Evolutionary conservation across 2,113 vertebrate genomes (phyloP), one percentile per base, ranked within the genome.

Genomic region (Myotis lucifugus): DNA sequence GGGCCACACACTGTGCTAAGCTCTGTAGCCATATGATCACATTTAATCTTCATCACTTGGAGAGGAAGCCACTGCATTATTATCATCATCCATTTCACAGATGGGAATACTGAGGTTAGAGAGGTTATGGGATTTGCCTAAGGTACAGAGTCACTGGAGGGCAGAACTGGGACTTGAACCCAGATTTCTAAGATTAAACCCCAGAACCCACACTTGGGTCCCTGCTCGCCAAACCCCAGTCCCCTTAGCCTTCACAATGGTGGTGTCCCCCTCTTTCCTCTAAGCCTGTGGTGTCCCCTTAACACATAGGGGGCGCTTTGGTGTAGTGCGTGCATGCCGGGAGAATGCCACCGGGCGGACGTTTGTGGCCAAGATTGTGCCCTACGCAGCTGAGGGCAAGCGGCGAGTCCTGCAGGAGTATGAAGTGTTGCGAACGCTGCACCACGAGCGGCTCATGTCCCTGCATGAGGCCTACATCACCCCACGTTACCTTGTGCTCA

Each of bases 401-500:
- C 99, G 98, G 93, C 96, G 79, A 0, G 99, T 99, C 79, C 98
- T 99, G 69, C 99, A 99, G 98, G 99, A 99, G 83, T 99, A 99
- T 0, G 99, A 99, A 97, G 99, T 99, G 97, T 99, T 99, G 40
- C 99, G 99, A 95, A 99, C 98, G 0, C 98, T 99, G 79, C 99
- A 99, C 93, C 99, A 99, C 0, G 99, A 99, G 73, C 98, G 98
- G 95, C 98, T 99, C 97, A 99, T 99, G 99, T 98, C 99, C 32
- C 98, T 99, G 77, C 99, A 99, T 0, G 99, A 99, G 95, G 99
- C 99, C 0, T 99, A 99, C 87, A 99, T 99, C 98, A 99, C 99
- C 0, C 99, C 99, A 0, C 99, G 99, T 48, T 99, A 99, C 98
- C 98, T 99, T 3, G 99, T 99, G 91, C 99, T 99, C 72, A 99